phyloP scores from a whole-genome alignment of 2,797 vertebrate genomes.

The Crotalus adamanteus region DNA sequence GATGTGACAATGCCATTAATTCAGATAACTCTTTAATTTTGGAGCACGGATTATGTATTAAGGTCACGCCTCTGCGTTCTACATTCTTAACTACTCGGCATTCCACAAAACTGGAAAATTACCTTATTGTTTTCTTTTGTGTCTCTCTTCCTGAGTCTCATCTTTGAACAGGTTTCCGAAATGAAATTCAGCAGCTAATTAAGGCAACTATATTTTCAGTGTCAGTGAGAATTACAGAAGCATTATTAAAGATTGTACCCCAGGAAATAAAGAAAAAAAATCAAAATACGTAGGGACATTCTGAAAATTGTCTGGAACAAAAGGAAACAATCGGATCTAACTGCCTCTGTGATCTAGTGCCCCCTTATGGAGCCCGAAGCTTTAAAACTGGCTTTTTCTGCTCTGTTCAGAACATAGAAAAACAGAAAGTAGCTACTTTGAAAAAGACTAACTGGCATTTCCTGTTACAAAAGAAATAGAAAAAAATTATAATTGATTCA shows the following conservation, averaged over 20 bases:
- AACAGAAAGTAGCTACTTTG: background rate
- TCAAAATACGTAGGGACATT: background rate
- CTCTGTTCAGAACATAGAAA: background rate
- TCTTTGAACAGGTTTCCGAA: background rate
- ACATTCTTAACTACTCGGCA: background rate
- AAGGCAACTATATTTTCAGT: background rate
- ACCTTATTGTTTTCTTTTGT: background rate
- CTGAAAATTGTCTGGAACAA: background rate
- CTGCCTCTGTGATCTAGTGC: background rate
- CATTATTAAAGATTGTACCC: background rate
- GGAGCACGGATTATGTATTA: too few relatives aligned
- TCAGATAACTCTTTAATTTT: background rate
- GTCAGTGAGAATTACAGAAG: background rate
- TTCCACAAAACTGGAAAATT: background rate
- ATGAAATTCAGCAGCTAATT: background rate
- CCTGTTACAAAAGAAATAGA: slow-evolving; percentile 1
- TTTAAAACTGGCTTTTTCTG: background rate
- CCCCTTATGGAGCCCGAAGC: background rate
- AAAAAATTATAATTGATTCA: background rate
- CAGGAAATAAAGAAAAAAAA: background rate
- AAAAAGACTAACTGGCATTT: background rate
- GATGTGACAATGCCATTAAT: background rate
- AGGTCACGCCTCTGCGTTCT: background rate
- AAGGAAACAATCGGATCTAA: background rate
- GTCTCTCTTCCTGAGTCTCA: background rate